phyloP scores from a whole-genome alignment of 2,888 invertebrate genomes.

The Platycnemis pennipes region DNA sequence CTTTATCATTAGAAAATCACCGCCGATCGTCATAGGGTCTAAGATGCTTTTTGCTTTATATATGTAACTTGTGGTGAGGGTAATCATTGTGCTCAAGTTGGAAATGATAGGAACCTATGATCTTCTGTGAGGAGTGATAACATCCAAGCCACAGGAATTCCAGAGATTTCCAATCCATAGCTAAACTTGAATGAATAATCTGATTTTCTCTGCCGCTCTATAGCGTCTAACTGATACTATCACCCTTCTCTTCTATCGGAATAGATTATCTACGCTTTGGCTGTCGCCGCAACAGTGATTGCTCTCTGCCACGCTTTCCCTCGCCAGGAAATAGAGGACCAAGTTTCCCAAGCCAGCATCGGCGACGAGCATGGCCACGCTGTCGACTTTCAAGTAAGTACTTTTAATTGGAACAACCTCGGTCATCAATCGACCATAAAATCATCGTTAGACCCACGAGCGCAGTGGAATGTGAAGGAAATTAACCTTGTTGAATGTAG shows the following conservation, averaged over 20 bases:
- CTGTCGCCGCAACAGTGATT: neutral
- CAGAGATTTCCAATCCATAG: neutral
- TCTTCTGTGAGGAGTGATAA: too few species aligned
- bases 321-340: slow-evolving; percentile 8
- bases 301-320: slow-evolving; percentile 60
- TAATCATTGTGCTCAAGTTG: too few species aligned
- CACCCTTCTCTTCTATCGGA: neutral
- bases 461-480: neutral
- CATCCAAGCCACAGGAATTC: too few species aligned
- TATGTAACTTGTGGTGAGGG: too few species aligned
- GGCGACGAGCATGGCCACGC: neutral
- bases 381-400: slow-evolving; percentile 38
- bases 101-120: too few species aligned
- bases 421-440: neutral
- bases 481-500: neutral
- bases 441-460: neutral
- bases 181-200: neutral
- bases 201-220: neutral
- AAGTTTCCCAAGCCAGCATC: slow-evolving; percentile 17
- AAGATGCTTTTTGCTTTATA: too few species aligned
- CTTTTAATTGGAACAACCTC: neutral
- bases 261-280: slow-evolving; percentile 25
- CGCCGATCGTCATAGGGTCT: too few species aligned
- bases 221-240: neutral
- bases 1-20: too few species aligned